Conservation (phyloP, 1,140 invertebrate species). For the Apis florea region DNA sequence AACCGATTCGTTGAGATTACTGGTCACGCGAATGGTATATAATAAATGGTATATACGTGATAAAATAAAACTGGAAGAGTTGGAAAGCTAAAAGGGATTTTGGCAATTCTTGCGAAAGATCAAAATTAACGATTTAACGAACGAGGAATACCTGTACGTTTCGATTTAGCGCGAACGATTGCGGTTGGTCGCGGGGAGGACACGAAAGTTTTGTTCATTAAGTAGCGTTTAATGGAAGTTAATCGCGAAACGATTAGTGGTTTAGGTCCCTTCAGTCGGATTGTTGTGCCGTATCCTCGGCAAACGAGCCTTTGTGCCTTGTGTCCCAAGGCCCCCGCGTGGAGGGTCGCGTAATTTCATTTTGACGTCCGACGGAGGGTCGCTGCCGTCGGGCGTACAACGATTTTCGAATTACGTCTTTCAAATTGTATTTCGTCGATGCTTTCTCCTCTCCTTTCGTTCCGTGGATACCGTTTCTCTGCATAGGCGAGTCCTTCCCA, state of each 20-base stretch:
- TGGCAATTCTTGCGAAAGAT: no score
- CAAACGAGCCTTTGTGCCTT: slow-evolving; percentile 78
- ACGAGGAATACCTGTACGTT: no score
- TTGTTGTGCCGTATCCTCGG: slow-evolving; percentile 75
- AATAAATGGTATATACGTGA: no score
- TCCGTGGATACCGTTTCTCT: slow-evolving; percentile 26
- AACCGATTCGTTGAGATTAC: no score
- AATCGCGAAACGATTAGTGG: slow-evolving; percentile 79
- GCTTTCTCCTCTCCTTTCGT: slow-evolving; percentile 39
- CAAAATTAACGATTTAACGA: no score
- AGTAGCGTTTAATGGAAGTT: slow-evolving; percentile 79
- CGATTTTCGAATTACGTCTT: slow-evolving; percentile 81
- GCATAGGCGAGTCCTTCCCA: background rate
- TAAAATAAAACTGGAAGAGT: no score
- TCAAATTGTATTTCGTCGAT: slow-evolving; percentile 76
- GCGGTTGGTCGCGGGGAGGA: slow-evolving; percentile 19
- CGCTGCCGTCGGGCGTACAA: slow-evolving; percentile 75
- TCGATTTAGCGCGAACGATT: background rate
- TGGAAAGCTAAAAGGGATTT: no score
- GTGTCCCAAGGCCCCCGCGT: slow-evolving; percentile 61
- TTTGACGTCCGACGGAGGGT: slow-evolving; percentile 80
- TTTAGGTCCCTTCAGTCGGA: slow-evolving; percentile 75
- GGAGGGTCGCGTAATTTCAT: slow-evolving; percentile 81
- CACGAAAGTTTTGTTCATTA: slow-evolving; percentile 72
- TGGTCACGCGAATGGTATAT: no score